phyloP scores from a whole-genome alignment of 2,113 vertebrate genomes.

The Nibea albiflora region DNA sequence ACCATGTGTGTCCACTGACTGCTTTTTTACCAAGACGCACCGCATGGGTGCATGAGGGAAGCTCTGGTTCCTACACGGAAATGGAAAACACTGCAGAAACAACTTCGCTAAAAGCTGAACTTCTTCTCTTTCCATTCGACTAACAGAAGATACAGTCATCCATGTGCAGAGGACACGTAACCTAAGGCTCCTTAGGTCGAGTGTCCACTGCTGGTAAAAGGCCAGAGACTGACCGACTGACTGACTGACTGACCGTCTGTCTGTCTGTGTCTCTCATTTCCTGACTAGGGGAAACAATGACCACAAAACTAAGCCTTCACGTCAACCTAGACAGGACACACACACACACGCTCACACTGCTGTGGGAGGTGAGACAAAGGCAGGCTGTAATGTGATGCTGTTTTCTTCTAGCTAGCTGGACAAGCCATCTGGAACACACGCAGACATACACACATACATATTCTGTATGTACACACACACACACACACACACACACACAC shows the following conservation, averaged over 20 bases:
- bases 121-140: constrained; percentile 6
- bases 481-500: neutral
- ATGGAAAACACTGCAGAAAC: neutral
- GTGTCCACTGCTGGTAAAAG: constrained; percentile 34
- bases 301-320: constrained; percentile 49
- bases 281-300: constrained; percentile 65
- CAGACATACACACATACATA: neutral
- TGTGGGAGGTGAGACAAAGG: constrained; percentile 74
- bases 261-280: constrained; percentile 54
- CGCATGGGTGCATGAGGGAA: neutral
- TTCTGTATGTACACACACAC: neutral
- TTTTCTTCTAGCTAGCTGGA: constrained; percentile 40
- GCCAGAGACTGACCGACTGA: constrained; percentile 8
- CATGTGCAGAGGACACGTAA: constrained; percentile 3
- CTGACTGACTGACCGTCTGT: constrained; percentile 5
- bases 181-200: constrained; percentile 34
- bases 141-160: neutral
- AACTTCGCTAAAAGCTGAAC: neutral
- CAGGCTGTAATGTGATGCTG: constrained; percentile 74
- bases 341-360: constrained; percentile 35
- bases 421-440: constrained; percentile 73
- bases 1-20: constrained; percentile 32
- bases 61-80: neutral
- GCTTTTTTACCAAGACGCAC: neutral
- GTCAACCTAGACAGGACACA: constrained; percentile 56